phyloP scores from a whole-genome alignment of 2,113 vertebrate genomes.

The Toxotes jaculatrix region DNA sequence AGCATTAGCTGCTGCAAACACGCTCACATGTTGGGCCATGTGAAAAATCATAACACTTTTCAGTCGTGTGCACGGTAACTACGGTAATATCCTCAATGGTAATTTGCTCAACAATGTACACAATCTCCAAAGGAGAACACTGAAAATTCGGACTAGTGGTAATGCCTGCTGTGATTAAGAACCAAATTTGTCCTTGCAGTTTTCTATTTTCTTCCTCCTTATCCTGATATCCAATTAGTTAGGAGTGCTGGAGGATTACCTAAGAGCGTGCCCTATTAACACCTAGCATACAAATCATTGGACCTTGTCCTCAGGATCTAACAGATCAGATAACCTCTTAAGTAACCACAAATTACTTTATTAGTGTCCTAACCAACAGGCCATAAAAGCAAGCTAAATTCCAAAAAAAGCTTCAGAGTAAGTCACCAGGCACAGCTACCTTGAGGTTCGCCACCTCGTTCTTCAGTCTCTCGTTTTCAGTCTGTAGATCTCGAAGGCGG shows the following conservation, averaged over 20 bases:
- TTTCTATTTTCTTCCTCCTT: constrained; percentile 68
- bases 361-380: background rate
- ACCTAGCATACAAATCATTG: constrained; percentile 10
- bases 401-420: background rate
- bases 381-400: background rate
- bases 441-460: constrained; percentile 93
- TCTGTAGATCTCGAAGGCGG: constrained; percentile 93
- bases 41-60: background rate
- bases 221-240: constrained; percentile 77
- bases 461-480: constrained; percentile 96
- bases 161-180: constrained; percentile 18
- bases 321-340: constrained; percentile 48
- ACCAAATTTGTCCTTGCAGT: constrained; percentile 14
- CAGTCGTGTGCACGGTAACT: too few species aligned
- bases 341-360: constrained; percentile 31
- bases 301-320: constrained; percentile 25
- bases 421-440: constrained; percentile 78
- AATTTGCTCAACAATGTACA: background rate
- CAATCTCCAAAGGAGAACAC: background rate
- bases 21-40: constrained; percentile 1
- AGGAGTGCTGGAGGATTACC: constrained; percentile 60
- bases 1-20: background rate
- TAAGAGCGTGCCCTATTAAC: constrained; percentile 31
- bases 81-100: background rate
- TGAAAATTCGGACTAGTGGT: background rate